Evolutionary conservation across 1,140 invertebrate species (phyloP).

Genomic region (Dryas iulia): DNA sequence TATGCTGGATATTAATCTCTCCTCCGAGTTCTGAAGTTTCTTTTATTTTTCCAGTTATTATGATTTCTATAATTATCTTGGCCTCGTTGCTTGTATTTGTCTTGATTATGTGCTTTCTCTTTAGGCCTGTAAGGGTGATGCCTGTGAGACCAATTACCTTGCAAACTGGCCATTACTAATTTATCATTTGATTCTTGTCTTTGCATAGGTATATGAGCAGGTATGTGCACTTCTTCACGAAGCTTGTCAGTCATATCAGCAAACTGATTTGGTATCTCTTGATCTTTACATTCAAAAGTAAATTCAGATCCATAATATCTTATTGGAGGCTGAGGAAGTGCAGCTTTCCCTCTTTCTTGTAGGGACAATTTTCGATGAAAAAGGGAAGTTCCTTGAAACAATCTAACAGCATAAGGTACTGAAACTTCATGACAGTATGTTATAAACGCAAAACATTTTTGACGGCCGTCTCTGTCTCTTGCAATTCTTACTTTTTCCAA

Average conservation of each 20-base stretch:
- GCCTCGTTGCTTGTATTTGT: conserved; percentile 46
- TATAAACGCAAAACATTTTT: conserved; percentile 86
- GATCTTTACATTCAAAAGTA: conserved; percentile 48
- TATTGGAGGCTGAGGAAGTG: conserved; percentile 53
- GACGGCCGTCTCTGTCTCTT: conserved; percentile 85
- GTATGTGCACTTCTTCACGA: conserved; percentile 40
- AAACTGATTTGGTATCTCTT: conserved; percentile 55
- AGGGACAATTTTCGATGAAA: conserved; percentile 77
- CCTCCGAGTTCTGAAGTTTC: conserved; percentile 45
- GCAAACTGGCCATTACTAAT: conserved; percentile 67
- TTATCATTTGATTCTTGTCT: conserved; percentile 48
- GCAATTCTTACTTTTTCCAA: conserved; percentile 87
- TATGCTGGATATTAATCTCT: conserved; percentile 19
- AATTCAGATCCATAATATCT: conserved; percentile 54
- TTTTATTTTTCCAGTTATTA: conserved; percentile 43
- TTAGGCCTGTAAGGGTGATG: conserved; percentile 64
- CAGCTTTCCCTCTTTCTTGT: conserved; percentile 59
- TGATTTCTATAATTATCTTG: conserved; percentile 32
- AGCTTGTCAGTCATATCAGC: conserved; percentile 61
- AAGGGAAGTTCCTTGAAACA: conserved; percentile 84
- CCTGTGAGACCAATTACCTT: conserved; percentile 73
- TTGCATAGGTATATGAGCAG: conserved; percentile 31
- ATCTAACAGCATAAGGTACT: conserved; percentile 85
- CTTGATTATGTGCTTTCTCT: conserved; percentile 45
- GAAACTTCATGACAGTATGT: conserved; percentile 87